These are phyloP conservation scores for Anthopleura xanthogrammica DNA, from an alignment of 92 coral and sea anemone species.

Conservation along the genomic window DNA sequence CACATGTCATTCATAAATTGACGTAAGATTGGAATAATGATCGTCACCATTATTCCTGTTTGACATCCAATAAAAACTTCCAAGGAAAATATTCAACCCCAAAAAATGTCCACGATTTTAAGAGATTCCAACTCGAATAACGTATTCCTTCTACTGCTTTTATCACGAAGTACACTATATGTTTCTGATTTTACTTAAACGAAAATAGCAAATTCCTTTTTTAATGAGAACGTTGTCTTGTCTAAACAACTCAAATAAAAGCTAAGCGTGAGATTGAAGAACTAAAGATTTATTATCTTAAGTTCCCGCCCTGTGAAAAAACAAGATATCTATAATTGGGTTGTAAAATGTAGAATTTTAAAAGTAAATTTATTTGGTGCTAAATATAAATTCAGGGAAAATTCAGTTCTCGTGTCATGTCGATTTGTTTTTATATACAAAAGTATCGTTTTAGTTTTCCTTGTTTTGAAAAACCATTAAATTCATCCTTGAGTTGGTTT, in stretches of 20 bases:
- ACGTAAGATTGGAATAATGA: slow-evolving; percentile 72
- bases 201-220: background rate
- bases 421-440: background rate
- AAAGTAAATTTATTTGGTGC: background rate
- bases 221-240: background rate
- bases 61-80: slow-evolving; percentile 62
- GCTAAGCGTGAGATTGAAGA: background rate
- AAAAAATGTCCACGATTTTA: slow-evolving; percentile 18
- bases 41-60: slow-evolving; percentile 46
- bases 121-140: background rate
- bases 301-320: slow-evolving; percentile 2
- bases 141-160: background rate
- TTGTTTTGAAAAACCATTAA: slow-evolving; percentile 3
- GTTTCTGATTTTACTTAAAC: background rate
- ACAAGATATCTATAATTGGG: background rate
- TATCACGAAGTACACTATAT: background rate
- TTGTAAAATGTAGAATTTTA: background rate
- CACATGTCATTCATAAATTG: slow-evolving; percentile 73
- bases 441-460: background rate
- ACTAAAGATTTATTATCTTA: slow-evolving; percentile 4
- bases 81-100: background rate
- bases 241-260: background rate
- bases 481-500: background rate
- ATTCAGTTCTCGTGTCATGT: background rate
- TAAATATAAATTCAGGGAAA: no score